Percentiles rank a stretch among this genome's conserved stretches.
phyloP scores from a whole-genome alignment of 2,797 vertebrate genomes.

The Antennarius maculatus region DNA sequence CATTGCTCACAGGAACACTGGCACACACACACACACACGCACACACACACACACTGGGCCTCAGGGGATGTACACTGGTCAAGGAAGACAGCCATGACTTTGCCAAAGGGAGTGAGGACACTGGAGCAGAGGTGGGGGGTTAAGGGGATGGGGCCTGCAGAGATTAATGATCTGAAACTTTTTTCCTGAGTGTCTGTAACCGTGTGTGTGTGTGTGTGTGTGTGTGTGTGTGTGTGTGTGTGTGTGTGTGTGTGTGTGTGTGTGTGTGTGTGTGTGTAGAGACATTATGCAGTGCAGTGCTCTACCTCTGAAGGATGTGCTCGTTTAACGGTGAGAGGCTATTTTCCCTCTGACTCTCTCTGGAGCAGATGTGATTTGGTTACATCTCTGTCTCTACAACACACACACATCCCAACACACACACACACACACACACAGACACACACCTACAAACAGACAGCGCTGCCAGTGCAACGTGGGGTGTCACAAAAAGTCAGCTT shows the following conservation, averaged over 20 bases:
- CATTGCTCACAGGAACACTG: background rate
- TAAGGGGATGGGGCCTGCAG: constrained; percentile 47
- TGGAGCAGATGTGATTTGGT: constrained; percentile 49
- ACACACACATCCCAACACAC: constrained; percentile 4
- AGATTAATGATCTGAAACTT: constrained; percentile 77
- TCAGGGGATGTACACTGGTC: constrained; percentile 49
- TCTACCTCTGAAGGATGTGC: constrained; percentile 61
- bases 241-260: constrained; percentile 22
- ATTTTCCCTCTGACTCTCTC: constrained; percentile 61
- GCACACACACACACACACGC: constrained; percentile 33
- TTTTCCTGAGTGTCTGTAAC: constrained; percentile 39
- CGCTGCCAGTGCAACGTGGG: constrained; percentile 44
- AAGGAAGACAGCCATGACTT: constrained; percentile 75
- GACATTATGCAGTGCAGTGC: constrained; percentile 65
- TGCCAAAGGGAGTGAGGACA: constrained; percentile 71
- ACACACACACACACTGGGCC: constrained; percentile 20
- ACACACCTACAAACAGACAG: constrained; percentile 38
- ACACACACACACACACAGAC: constrained; percentile 22
- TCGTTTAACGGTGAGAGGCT: constrained; percentile 65
- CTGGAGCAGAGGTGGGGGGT: constrained; percentile 45
- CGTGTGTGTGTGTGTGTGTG: constrained; percentile 10
- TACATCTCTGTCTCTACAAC: constrained; percentile 11
- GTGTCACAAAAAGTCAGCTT: constrained; percentile 58
- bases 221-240: constrained; percentile 22
- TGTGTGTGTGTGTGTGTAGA: constrained; percentile 27